Conservation (phyloP, 1,140 invertebrate species). For the Heliconius hewitsoni region DNA sequence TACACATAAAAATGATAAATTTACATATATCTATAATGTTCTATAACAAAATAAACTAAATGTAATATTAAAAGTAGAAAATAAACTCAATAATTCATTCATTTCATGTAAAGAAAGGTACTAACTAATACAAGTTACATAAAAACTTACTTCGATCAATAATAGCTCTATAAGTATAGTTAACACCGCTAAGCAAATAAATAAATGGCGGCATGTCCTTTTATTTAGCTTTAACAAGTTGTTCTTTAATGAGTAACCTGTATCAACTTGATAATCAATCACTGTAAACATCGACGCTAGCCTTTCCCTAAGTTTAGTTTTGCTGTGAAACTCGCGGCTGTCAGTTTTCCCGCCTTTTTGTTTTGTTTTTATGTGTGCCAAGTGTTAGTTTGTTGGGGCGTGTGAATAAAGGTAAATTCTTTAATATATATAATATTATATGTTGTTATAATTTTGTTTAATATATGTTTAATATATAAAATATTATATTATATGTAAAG, state of each 20-base stretch:
- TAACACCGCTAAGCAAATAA: neutral
- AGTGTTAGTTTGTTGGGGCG: neutral
- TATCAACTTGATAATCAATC: conserved; percentile 9
- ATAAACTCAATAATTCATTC: neutral
- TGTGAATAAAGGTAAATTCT: neutral
- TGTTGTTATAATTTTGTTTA: no score
- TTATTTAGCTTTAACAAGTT: neutral
- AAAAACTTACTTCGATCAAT: neutral
- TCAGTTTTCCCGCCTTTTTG: conserved; percentile 29
- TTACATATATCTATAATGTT: no score
- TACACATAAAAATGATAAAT: no score
- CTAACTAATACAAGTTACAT: neutral
- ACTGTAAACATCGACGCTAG: neutral
- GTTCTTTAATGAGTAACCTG: neutral
- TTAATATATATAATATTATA: neutral
- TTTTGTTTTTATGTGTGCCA: neutral
- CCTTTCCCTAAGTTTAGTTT: neutral
- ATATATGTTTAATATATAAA: neutral
- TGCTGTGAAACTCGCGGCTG: conserved; percentile 16
- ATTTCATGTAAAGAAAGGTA: neutral
- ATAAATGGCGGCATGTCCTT: conserved; percentile 2
- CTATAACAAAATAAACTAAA: no score
- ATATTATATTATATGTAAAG: no score
- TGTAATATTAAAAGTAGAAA: no score
- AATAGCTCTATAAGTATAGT: neutral